These are phyloP conservation scores for Pseudochirops cupreus DNA, from an alignment of 2,797 vertebrate genomes.

Conservation along the genomic window DNA sequence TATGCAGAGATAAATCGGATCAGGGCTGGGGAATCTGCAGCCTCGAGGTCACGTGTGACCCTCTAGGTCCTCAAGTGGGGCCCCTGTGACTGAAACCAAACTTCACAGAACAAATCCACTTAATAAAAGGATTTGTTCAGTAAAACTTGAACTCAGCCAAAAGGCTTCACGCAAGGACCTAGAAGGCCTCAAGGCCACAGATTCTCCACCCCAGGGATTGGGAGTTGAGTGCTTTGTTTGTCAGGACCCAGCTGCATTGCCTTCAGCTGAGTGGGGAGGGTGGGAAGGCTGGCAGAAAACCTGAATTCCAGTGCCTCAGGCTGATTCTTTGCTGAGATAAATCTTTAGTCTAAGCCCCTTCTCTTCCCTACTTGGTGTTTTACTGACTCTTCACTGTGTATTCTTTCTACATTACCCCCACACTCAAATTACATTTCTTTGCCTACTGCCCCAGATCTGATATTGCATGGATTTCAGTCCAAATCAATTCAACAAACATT, in stretches of 20 bases:
- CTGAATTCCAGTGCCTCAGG: background rate
- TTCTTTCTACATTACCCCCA: background rate
- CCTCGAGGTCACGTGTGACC: no score
- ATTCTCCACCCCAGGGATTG: background rate
- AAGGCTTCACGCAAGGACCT: background rate
- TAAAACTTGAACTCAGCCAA: no score
- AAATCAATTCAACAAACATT: background rate
- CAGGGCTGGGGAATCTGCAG: no score
- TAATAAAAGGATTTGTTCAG: no score
- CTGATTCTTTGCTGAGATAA: background rate
- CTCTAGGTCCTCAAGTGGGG: no score
- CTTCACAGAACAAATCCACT: no score
- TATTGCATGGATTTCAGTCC: background rate
- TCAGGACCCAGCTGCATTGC: background rate
- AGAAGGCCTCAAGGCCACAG: background rate
- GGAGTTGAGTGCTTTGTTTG: background rate
- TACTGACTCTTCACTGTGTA: background rate
- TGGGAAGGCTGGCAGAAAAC: background rate
- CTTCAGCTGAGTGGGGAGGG: background rate
- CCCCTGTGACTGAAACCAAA: no score
- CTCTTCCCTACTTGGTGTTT: background rate
- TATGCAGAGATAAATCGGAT: background rate
- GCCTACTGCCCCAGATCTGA: background rate
- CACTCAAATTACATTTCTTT: background rate
- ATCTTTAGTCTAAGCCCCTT: background rate